Base-by-base conservation (phyloP, 2,888 invertebrate genomes). In the Dynastes grantii region DNA sequence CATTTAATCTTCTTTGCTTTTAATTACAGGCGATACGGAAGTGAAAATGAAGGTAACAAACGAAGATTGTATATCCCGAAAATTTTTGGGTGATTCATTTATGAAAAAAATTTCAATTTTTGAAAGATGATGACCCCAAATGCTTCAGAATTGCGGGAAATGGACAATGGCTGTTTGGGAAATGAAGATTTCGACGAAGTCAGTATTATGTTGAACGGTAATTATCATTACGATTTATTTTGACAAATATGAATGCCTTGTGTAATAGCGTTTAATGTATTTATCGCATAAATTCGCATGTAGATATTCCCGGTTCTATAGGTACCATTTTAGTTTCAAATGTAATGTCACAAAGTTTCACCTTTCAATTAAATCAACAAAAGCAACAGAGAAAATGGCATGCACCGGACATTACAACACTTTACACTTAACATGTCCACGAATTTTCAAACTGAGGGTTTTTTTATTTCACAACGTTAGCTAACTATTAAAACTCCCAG, bases 381-480 rank as follows among this genome's bases (percentile, higher is more conserved):
- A 84, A 84, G 83, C 84, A 82, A 76, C 40, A 83, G 81, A 82
- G 84, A 83, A 84, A 84, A 83, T 85, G 84, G 84, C 84, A 83
- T 85, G 82, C 83, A 81, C 80, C 82, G 85, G 85, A 86, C 85
- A 84, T 85, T 83, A 86, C 86, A 86, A 86, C 86, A 86, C 85
- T 86, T 86, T 86, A 86, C 86, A 86, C 86, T 86, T 86, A 86
- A 85, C 85, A 84, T 84, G 85, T 86, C 85, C 83, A 83, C 84
- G 84, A 83, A 85, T 84, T 85, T 86, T 86, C 83, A 84, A 85
- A 84, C 83, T 84, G 83, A 77, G n/a, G n/a, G n/a, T n/a, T n/a
- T n/a, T 80, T 29, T 29, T 22, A 61, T 22, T 29, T 29, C 45
- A 2, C 45, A 13, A 4, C 16, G 40, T 2, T 40, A 22, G 32